Conservation (phyloP, 2,113 vertebrate genomes). For the Talpa occidentalis region DNA sequence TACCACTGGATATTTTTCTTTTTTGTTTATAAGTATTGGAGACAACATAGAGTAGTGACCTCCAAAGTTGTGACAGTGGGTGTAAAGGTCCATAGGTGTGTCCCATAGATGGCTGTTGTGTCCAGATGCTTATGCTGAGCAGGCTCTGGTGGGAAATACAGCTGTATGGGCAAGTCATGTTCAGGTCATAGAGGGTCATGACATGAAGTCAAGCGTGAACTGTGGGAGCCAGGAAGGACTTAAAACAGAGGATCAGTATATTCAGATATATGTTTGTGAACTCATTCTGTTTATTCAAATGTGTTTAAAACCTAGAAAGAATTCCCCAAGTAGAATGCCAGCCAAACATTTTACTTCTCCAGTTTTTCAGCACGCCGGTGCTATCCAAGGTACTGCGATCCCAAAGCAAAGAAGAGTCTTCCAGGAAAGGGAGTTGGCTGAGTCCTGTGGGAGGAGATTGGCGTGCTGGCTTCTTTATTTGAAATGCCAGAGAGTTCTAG, state of each 20-base stretch:
- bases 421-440: constrained; percentile 65
- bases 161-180: neutral
- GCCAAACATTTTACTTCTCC: constrained; percentile 49
- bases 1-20: neutral
- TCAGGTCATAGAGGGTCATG: neutral
- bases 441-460: constrained; percentile 56
- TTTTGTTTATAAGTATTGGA: neutral
- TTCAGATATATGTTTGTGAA: neutral
- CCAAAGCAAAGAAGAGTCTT: constrained; percentile 39
- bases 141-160: neutral
- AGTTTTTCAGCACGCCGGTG: constrained; percentile 41
- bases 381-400: constrained; percentile 62
- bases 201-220: neutral
- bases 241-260: neutral
- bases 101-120: neutral
- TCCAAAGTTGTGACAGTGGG: neutral
- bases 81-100: neutral
- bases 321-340: constrained; percentile 14
- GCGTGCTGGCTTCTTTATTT: neutral
- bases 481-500: constrained; percentile 60
- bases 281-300: constrained; percentile 65
- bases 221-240: neutral
- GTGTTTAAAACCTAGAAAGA: constrained; percentile 78
- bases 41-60: neutral
- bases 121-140: neutral